These are phyloP conservation scores for Pollenia labialis DNA, from an alignment of 2,888 invertebrate genomes.

Conservation along the genomic window DNA sequence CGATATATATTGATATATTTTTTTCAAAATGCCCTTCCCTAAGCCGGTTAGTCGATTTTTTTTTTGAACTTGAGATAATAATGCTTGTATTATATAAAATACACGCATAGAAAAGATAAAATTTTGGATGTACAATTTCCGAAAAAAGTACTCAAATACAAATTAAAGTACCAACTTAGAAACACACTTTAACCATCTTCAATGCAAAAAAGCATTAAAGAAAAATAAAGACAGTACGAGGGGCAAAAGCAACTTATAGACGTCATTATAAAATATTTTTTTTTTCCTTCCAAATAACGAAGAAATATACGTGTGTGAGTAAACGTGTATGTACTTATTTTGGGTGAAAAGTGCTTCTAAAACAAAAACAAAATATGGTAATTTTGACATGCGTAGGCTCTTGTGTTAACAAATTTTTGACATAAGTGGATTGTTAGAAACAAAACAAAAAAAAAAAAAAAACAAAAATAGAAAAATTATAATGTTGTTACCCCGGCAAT, in stretches of 20 bases:
- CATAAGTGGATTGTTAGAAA: conserved; percentile 63
- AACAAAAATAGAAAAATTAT: not conserved
- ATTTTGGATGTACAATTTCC: too few relatives aligned
- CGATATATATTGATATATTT: too few relatives aligned
- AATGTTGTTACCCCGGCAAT: conserved; percentile 5
- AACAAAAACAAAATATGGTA: conserved; percentile 53
- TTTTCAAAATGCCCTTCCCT: too few relatives aligned
- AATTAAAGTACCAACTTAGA: conserved; percentile 17
- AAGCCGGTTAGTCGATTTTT: too few relatives aligned
- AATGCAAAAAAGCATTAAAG: not conserved
- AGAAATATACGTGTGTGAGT: conserved; percentile 14
- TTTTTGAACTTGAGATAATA: too few relatives aligned
- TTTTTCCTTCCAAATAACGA: conserved; percentile 10
- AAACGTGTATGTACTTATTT: conserved; percentile 29
- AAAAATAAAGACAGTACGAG: not conserved
- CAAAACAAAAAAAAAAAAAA: not conserved
- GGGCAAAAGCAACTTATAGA: conserved; percentile 31
- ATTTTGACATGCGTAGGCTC: conserved; percentile 73
- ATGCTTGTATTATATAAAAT: too few relatives aligned
- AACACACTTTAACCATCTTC: not conserved
- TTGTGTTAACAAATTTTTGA: conserved; percentile 68
- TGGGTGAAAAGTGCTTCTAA: conserved; percentile 53
- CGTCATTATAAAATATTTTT: conserved; percentile 43
- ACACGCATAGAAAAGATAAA: too few relatives aligned
- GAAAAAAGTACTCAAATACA: not conserved